Evolutionary conservation across 2,888 invertebrate species (phyloP).

Genomic region (Ecliptopera silaceata): DNA sequence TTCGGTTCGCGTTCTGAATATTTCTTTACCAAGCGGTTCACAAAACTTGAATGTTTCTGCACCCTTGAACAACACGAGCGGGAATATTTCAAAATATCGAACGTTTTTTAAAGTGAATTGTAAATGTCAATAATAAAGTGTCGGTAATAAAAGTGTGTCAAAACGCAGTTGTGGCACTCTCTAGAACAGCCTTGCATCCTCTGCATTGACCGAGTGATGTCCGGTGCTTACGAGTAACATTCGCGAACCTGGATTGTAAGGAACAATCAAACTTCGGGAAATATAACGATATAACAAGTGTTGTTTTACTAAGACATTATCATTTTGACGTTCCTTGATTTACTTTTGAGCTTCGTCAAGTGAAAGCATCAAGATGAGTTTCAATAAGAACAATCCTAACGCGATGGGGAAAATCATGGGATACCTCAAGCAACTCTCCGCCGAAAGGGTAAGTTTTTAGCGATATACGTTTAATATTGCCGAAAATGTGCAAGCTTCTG

Average conservation of each 20-base stretch:
- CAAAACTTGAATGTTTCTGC: conserved; percentile 68
- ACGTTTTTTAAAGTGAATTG: conserved; percentile 49
- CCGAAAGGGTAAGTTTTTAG: conserved; percentile 79
- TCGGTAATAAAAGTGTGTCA: conserved; percentile 59
- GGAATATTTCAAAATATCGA: conserved; percentile 52
- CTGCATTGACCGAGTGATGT: conserved; percentile 54
- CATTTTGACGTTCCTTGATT: conserved; percentile 75
- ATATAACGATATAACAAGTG: conserved; percentile 61
- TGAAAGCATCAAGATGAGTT: conserved; percentile 74
- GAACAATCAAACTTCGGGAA: conserved; percentile 50
- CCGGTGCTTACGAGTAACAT: conserved; percentile 56
- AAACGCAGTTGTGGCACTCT: conserved; percentile 50
- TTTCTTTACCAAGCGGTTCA: conserved; percentile 55
- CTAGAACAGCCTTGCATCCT: conserved; percentile 34
- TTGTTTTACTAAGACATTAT: conserved; percentile 64
- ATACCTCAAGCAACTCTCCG: conserved; percentile 77
- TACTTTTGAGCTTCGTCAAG: conserved; percentile 41
- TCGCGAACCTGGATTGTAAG: conserved; percentile 71
- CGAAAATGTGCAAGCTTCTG: conserved; percentile 49
- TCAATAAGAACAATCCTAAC: conserved; percentile 79
- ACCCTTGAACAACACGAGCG: conserved; percentile 62
- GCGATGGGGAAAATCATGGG: conserved; percentile 80
- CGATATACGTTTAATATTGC: too few relatives aligned
- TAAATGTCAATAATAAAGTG: conserved; percentile 35
- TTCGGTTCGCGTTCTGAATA: conserved; percentile 74